Evolutionary conservation across 2,797 vertebrate genomes (phyloP).

Genomic region (Bryconaethiops microstoma): DNA sequence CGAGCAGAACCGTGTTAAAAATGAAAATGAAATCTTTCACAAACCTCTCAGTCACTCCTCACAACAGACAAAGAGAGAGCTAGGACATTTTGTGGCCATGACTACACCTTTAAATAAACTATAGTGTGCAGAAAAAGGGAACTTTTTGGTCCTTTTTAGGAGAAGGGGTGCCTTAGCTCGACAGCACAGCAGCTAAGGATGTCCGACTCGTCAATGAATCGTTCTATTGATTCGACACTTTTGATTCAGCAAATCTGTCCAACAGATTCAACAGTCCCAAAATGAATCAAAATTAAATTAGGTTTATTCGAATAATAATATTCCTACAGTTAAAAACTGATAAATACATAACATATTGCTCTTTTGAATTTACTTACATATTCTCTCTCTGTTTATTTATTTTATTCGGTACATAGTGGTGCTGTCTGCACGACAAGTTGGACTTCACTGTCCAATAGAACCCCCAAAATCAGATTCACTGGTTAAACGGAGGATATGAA

Average conservation of each 20-base stretch:
- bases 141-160: conserved; percentile 54
- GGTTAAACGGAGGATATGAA: not conserved
- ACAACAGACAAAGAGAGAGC: conserved; percentile 42
- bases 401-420: not conserved
- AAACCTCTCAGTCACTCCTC: conserved; percentile 57
- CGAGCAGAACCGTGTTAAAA: conserved; percentile 48
- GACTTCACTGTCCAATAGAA: not conserved
- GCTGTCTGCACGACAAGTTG: not conserved
- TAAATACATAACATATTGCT: too few relatives aligned
- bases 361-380: not conserved
- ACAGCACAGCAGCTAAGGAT: conserved; percentile 45
- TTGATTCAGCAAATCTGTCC: not conserved
- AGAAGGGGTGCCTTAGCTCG: conserved; percentile 42
- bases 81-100: conserved; percentile 22
- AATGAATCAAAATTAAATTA: not conserved
- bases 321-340: too few relatives aligned
- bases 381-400: not conserved
- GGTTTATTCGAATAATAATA: not conserved
- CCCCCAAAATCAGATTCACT: not conserved
- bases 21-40: conserved; percentile 49
- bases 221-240: not conserved
- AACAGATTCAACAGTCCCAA: not conserved
- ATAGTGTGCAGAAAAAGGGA: conserved; percentile 31
- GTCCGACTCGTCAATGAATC: conserved; percentile 26
- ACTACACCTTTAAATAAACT: conserved; percentile 30